Conservation (phyloP, 2,113 vertebrate species). For the Marmota flaviventris region DNA sequence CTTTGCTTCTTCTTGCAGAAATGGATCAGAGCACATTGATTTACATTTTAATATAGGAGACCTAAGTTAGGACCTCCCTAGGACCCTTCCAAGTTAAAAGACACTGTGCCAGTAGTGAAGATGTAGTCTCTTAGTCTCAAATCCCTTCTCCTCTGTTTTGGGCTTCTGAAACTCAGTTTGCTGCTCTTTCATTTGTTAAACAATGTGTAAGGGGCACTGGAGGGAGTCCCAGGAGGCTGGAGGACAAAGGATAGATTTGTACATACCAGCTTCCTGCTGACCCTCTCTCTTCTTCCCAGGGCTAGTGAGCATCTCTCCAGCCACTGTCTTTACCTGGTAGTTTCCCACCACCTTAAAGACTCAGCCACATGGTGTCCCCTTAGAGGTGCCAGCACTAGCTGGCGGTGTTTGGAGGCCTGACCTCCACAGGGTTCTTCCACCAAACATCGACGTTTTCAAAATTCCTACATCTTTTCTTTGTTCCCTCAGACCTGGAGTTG, state of each 20-base stretch:
- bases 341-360: background rate
- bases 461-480: background rate
- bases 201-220: background rate
- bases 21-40: background rate
- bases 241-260: background rate
- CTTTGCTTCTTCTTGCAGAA: slow-evolving; percentile 27
- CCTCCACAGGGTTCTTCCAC: background rate
- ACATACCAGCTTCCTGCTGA: background rate
- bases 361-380: background rate
- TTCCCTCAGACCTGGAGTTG: background rate
- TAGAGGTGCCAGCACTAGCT: background rate
- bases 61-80: background rate
- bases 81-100: background rate
- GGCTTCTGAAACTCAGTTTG: background rate
- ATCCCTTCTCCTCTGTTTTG: background rate
- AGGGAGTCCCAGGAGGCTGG: background rate
- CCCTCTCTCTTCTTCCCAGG: background rate
- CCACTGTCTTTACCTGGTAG: background rate
- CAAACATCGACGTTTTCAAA: background rate
- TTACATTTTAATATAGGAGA: slow-evolving; percentile 26
- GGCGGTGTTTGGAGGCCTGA: background rate
- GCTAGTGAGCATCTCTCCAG: background rate
- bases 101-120: background rate
- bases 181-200: background rate
- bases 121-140: background rate